Evolutionary conservation across 2,113 vertebrate species (phyloP).

Genomic region (Lepus europaeus): DNA sequence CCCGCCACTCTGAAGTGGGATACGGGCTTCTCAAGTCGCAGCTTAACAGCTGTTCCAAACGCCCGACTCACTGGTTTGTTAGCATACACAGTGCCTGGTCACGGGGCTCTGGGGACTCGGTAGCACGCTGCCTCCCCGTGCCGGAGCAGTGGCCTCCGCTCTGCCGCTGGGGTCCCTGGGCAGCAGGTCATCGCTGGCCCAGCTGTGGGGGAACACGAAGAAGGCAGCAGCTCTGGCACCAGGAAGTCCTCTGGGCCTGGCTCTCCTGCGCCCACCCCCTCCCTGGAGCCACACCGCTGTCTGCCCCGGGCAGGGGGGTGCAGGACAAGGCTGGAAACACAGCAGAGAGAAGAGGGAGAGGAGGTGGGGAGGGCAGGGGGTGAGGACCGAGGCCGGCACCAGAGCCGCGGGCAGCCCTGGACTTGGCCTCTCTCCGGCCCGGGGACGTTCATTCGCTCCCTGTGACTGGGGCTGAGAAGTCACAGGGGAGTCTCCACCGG

Average conservation of each 20-base stretch:
- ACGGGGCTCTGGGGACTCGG: not conserved
- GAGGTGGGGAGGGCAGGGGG: not conserved
- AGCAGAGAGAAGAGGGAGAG: not conserved
- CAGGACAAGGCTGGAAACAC: not conserved
- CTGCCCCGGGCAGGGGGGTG: not conserved
- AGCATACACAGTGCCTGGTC: no score
- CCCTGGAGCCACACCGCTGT: no score
- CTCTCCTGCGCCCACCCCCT: no score
- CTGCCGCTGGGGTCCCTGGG: not conserved
- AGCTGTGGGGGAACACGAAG: not conserved
- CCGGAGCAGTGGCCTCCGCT: not conserved
- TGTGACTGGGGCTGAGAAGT: not conserved
- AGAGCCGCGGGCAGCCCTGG: no score
- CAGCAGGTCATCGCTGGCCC: not conserved
- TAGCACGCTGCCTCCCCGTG: not conserved
- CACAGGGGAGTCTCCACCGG: not conserved
- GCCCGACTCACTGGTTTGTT: not conserved
- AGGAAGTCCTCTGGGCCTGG: not conserved
- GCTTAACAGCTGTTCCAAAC: no score
- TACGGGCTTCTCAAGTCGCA: no score
- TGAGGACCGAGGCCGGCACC: not conserved
- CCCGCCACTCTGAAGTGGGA: no score
- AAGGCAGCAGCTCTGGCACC: not conserved
- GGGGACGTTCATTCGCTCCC: not conserved
- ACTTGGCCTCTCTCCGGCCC: no score